These are phyloP conservation scores for Kryphioiulus occultus DNA, from an alignment of 2,888 invertebrate species.

Conservation along the genomic window DNA sequence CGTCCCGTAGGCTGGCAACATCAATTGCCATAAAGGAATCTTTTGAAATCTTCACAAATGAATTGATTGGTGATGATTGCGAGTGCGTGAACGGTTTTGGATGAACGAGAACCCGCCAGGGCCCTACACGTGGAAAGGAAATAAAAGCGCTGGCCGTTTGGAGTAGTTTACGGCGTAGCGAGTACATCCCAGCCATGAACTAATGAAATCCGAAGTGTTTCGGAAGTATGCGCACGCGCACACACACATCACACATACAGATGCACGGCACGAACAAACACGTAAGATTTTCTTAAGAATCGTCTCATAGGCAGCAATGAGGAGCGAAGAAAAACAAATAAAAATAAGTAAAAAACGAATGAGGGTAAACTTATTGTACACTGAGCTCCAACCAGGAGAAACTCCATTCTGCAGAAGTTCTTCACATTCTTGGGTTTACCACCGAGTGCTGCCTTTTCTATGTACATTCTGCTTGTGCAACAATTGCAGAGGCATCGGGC, in stretches of 20 bases:
- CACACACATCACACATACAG: constrained; percentile 29
- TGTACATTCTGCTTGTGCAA: background rate
- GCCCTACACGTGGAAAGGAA: background rate
- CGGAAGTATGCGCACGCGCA: constrained; percentile 14
- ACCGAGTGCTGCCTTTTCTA: constrained; percentile 9
- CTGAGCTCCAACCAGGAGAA: background rate
- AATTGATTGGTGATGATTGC: background rate
- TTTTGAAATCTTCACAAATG: constrained; percentile 20
- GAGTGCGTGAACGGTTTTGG: constrained; percentile 16
- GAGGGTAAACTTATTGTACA: constrained; percentile 24
- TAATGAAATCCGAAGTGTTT: constrained; percentile 18
- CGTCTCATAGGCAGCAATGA: constrained; percentile 36
- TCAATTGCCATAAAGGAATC: background rate
- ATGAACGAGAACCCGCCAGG: constrained; percentile 6
- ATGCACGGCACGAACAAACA: constrained; percentile 42
- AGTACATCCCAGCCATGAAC: constrained; percentile 19
- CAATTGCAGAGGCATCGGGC: constrained; percentile 2
- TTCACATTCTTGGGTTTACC: constrained; percentile 12
- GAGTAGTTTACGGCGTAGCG: background rate
- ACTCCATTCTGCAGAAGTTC: constrained; percentile 10
- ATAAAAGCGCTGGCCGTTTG: constrained; percentile 1
- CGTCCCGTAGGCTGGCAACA: background rate
- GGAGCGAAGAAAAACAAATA: constrained; percentile 32
- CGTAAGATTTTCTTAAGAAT: constrained; percentile 18
- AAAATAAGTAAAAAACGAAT: constrained; percentile 22